Evolutionary conservation across 2,888 invertebrate species (phyloP).

Genomic region (Chalcis sispes): DNA sequence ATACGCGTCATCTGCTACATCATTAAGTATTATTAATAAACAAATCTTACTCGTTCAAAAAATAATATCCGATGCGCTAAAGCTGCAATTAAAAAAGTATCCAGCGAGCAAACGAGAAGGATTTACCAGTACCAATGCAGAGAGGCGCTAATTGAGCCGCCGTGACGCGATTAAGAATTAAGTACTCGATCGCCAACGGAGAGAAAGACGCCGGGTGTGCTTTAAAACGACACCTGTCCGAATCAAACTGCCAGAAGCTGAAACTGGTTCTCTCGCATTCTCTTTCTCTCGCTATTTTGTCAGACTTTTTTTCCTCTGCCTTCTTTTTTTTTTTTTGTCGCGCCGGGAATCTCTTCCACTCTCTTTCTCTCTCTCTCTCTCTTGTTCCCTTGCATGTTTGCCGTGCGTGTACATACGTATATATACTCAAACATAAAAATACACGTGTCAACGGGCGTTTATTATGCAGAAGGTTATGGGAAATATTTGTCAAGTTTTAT

Average conservation of each 20-base stretch:
- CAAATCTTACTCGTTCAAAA: neutral
- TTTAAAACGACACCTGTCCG: slow-evolving; percentile 60
- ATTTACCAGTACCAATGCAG: neutral
- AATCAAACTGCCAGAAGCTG: slow-evolving; percentile 25
- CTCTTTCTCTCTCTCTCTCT: neutral
- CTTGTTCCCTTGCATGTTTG: slow-evolving; percentile 12
- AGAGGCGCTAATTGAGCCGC: slow-evolving; percentile 56
- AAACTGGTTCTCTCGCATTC: slow-evolving; percentile 47
- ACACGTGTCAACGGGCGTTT: too few species aligned
- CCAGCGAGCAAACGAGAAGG: too few species aligned
- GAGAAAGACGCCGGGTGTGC: slow-evolving; percentile 34
- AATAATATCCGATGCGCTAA: neutral
- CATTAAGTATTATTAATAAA: slow-evolving; percentile 20
- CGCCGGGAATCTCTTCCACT: slow-evolving; percentile 57
- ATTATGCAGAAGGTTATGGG: slow-evolving; percentile 66
- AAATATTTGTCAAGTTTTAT: slow-evolving; percentile 74
- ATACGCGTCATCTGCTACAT: neutral
- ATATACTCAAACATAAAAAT: too few species aligned
- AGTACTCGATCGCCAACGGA: slow-evolving; percentile 52
- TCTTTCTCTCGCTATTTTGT: slow-evolving; percentile 35
- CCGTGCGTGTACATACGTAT: neutral
- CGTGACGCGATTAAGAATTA: slow-evolving; percentile 54
- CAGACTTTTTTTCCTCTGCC: slow-evolving; percentile 55
- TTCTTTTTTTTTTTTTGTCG: slow-evolving; percentile 48
- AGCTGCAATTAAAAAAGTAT: neutral